Percentiles rank a stretch among this genome's conserved stretches.
These are phyloP conservation scores for Helleia helle DNA, from an alignment of 2,888 invertebrate species.

Conservation along the genomic window DNA sequence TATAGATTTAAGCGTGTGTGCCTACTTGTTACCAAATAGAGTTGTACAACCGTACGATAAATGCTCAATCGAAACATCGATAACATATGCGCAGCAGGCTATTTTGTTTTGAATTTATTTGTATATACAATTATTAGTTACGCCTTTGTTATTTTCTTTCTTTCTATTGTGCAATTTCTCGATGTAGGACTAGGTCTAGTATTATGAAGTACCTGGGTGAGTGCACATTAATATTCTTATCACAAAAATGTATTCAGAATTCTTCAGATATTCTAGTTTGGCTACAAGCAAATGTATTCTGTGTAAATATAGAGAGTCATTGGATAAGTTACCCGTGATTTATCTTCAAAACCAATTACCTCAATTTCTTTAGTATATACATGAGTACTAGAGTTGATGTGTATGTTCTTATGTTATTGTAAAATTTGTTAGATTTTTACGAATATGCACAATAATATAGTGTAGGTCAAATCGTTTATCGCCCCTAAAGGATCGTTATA, in stretches of 20 bases:
- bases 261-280: conserved; percentile 11
- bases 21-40: conserved; percentile 49
- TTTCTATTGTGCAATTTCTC: conserved; percentile 46
- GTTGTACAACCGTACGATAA: conserved; percentile 40
- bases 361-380: conserved; percentile 68
- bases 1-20: conserved; percentile 31
- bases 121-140: conserved; percentile 32
- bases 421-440: conserved; percentile 49
- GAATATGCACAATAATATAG: conserved; percentile 42
- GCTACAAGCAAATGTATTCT: conserved; percentile 28
- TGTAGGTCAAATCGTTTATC: conserved; percentile 29
- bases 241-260: conserved; percentile 9
- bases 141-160: conserved; percentile 23
- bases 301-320: conserved; percentile 66
- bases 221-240: conserved; percentile 17
- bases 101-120: conserved; percentile 30
- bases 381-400: conserved; percentile 46
- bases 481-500: conserved; percentile 31
- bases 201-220: conserved; percentile 35
- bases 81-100: conserved; percentile 23
- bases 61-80: conserved; percentile 27
- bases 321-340: conserved; percentile 67
- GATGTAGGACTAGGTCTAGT: conserved; percentile 36
- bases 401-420: conserved; percentile 51
- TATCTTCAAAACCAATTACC: conserved; percentile 70